Conservation (phyloP, 2,797 vertebrate genomes). For the Hozukius guyotensis region DNA sequence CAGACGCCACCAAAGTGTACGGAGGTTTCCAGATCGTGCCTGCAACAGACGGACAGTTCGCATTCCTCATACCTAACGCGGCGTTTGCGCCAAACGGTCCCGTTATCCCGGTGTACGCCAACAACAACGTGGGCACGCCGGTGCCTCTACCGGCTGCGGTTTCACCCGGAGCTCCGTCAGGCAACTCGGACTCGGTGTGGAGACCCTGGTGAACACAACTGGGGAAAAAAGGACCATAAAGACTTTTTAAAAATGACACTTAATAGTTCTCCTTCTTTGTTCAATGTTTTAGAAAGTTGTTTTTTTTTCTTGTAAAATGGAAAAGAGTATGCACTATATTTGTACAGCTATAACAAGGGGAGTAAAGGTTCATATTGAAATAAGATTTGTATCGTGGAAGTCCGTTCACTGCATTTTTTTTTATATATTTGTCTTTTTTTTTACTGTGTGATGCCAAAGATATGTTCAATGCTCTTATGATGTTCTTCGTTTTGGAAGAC, state of each 20-base stretch:
- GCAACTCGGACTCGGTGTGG: slow-evolving; percentile 95
- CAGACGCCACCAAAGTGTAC: slow-evolving; percentile 90
- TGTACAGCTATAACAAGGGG: slow-evolving; percentile 88
- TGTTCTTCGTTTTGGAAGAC: slow-evolving; percentile 92
- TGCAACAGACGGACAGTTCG: slow-evolving; percentile 96
- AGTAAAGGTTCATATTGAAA: slow-evolving; percentile 99
- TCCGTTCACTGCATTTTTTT: slow-evolving; percentile 90
- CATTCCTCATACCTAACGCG: slow-evolving; percentile 95
- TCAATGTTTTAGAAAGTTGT: slow-evolving; percentile 70
- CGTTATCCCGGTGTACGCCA: slow-evolving; percentile 92
- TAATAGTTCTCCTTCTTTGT: slow-evolving; percentile 72
- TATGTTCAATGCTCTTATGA: slow-evolving; percentile 89
- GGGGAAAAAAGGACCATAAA: slow-evolving; percentile 28
- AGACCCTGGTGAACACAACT: slow-evolving; percentile 91
- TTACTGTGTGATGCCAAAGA: slow-evolving; percentile 95
- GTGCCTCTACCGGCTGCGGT: slow-evolving; percentile 81
- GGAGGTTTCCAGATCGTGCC: slow-evolving; percentile 97
- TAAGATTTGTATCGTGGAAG: slow-evolving; percentile 94
- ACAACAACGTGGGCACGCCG: slow-evolving; percentile 80
- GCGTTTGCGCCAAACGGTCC: slow-evolving; percentile 91
- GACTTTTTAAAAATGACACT: slow-evolving; percentile 71
- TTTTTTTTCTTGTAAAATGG: slow-evolving; percentile 82
- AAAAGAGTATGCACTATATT: slow-evolving; percentile 92
- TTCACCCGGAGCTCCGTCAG: slow-evolving; percentile 88
- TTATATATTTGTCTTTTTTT: slow-evolving; percentile 85